Percentiles rank a stretch among this genome's conserved stretches.
Evolutionary conservation across 2,888 invertebrate species (phyloP).

Genomic region (Drosophila greeni): DNA sequence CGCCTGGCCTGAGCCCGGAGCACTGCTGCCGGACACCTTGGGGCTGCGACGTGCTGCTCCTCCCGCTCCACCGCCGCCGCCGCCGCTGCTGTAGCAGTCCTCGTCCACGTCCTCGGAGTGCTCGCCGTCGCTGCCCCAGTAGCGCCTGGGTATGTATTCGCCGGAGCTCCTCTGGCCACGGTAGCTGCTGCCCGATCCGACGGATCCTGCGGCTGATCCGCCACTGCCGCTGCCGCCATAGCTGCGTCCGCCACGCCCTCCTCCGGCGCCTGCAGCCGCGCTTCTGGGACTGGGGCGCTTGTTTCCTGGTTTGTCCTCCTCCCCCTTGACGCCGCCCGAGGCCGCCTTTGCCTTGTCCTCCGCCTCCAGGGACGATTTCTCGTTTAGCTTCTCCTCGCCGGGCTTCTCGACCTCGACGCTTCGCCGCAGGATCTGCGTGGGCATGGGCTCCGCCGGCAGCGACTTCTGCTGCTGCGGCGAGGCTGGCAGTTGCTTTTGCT

Average conservation of each 20-base stretch:
- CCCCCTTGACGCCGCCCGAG: slow-evolving; percentile 29
- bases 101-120: slow-evolving; percentile 87
- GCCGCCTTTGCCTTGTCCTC: slow-evolving; percentile 36
- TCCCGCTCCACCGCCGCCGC: slow-evolving; percentile 77
- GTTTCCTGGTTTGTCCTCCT: slow-evolving; percentile 33
- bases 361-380: slow-evolving; percentile 42
- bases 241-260: slow-evolving; percentile 55
- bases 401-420: slow-evolving; percentile 68
- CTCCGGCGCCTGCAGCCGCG: slow-evolving; percentile 5
- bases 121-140: slow-evolving; percentile 75
- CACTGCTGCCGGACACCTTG: slow-evolving; percentile 45
- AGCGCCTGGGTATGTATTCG: slow-evolving; percentile 78
- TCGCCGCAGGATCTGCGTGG: slow-evolving; percentile 78
- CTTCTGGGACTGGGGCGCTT: slow-evolving; percentile 40
- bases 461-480: slow-evolving; percentile 30
- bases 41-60: slow-evolving; percentile 80
- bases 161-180: slow-evolving; percentile 77
- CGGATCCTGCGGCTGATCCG: slow-evolving; percentile 58
- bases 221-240: slow-evolving; percentile 53
- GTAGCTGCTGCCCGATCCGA: slow-evolving; percentile 80
- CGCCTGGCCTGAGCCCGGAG: slow-evolving; percentile 44
- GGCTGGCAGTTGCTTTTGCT: slow-evolving; percentile 40
- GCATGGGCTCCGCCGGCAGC: slow-evolving; percentile 51
- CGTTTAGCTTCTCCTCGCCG: slow-evolving; percentile 22
- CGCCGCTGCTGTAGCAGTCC: slow-evolving; percentile 80